Evolutionary conservation across 1,140 invertebrate genomes (phyloP), one percentile per base, ranked within the genome.

Genomic region (Capitella teleta): DNA sequence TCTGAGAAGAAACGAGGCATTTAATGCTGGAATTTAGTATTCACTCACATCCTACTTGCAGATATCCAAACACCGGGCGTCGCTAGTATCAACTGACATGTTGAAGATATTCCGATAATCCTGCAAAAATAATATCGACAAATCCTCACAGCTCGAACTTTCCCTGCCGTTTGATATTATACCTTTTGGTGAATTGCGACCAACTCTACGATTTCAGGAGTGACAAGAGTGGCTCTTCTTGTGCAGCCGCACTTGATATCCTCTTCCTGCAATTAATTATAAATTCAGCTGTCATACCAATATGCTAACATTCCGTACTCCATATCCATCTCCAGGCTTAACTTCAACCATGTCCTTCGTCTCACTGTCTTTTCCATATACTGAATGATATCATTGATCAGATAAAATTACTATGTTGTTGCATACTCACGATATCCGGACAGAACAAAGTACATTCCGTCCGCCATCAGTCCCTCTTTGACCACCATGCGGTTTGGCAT

Each of bases 101-200:
- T 64, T 61, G 52, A 66, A 67, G 16, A 68, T 67, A 3, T 58
- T 54, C 30, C 57, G 49, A 38, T 68, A 68, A 55, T 68, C 66
- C 66, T 67, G 51, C 2, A 58, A 56, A 30, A 21, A 52, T 28
- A 49, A 51, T 36, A 36, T n/a, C n/a, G n/a, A n/a, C n/a, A n/a
- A n/a, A n/a, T n/a, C n/a, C n/a, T n/a, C n/a, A n/a, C n/a, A n/a
- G n/a, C n/a, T n/a, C n/a, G n/a, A n/a, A n/a, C n/a, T n/a, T n/a
- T n/a, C n/a, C n/a, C n/a, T n/a, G n/a, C n/a, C n/a, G n/a, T n/a
- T n/a, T n/a, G n/a, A n/a, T n/a, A n/a, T n/a, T n/a, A n/a, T n/a
- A n/a, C n/a, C n/a, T n/a, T n/a, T n/a, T n/a, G n/a, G 42, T 66
- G 63, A 0, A 66, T 47, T 47, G 58, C 62, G 1, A 66, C 47